Base-by-base conservation (phyloP, 30 jellyfish, hydroid and myxozoan species). In the Haliclystus octoradiatus region DNA sequence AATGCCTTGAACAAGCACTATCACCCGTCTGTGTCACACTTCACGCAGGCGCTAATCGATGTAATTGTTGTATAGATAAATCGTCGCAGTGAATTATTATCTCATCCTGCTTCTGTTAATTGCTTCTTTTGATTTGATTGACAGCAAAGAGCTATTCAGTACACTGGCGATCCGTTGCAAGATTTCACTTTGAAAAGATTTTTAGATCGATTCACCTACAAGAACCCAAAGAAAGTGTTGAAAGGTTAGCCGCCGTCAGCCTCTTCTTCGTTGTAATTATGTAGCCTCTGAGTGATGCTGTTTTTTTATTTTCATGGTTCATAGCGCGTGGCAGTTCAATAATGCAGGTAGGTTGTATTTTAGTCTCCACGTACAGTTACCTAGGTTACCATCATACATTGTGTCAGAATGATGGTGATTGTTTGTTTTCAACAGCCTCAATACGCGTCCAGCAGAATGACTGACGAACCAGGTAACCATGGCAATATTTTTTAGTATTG, bases 121-220 rank as follows among this genome's bases (percentile, higher is more conserved):
- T 33, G 23, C 34, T 31, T 49, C n/a, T 5, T 0, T 0, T 0
- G 53, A 4, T 66, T 51, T 65, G 3, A 3, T 51, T 65, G 32
- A 23, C 69, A 89, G 98, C 88, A 70, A 50, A 61, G 62, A 19
- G 35, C 77, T 33, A 81, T 89, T 30, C 83, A 60, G 26, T 89
- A 89, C 66, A 76, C 77, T 62, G 98, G 98, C 26, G 98, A 89
- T 62, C 98, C 98, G 14, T 78, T 89, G 35, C 93, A 89, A 49
- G 98, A 89, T 65, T 89, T 89, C 82, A 89, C 98, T 23, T 34
- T 81, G 26, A 68, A 63, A 28, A 82, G 98, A 73, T 89, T 89
- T 52, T 66, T 89, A 27, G 98, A 89, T 53, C 93, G 98, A 12
- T 89, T 89, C 73, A 89, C 81, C 92, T 89, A 89, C 81, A 91